Evolutionary conservation across 2,888 invertebrate genomes (phyloP).

Genomic region (Caenorhabditis macrosperma): DNA sequence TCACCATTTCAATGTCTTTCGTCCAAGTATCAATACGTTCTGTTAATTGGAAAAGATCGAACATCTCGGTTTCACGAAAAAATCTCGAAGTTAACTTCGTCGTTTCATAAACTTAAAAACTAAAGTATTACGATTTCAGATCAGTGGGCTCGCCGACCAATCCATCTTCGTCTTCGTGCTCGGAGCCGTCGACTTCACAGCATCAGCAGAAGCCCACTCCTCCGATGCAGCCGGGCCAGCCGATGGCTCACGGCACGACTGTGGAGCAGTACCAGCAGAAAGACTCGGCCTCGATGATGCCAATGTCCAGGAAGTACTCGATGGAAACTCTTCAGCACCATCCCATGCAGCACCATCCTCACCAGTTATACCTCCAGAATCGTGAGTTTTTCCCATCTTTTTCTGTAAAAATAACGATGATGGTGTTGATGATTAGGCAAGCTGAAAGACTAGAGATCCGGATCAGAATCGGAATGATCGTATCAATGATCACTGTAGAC

Average conservation of each 20-base stretch:
- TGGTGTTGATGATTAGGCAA: neutral
- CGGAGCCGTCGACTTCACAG: conserved; percentile 34
- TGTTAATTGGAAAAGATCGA: too few relatives aligned
- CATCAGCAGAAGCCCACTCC: conserved; percentile 10
- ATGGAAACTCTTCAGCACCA: conserved; percentile 43
- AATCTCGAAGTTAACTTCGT: too few relatives aligned
- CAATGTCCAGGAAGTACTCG: conserved; percentile 41
- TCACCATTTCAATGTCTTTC: neutral
- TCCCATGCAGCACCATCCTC: conserved; percentile 30
- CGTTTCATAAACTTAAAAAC: neutral
- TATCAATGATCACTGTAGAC: neutral
- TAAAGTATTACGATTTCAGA: conserved; percentile 25
- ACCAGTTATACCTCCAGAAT: conserved; percentile 27
- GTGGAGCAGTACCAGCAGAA: conserved; percentile 23
- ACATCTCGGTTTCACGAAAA: neutral
- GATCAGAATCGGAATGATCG: neutral
- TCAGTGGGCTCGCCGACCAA: conserved; percentile 47
- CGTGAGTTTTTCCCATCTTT: conserved; percentile 41
- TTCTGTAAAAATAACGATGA: neutral
- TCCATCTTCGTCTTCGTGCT: conserved; percentile 41
- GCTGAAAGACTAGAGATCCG: neutral
- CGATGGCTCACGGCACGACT: conserved; percentile 23
- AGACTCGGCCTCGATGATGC: neutral
- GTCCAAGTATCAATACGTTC: too few relatives aligned
- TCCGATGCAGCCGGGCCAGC: conserved; percentile 36